These are phyloP conservation scores for Mycetomoellerius zeteki DNA, from an alignment of 1,140 invertebrate genomes.

Conservation along the genomic window DNA sequence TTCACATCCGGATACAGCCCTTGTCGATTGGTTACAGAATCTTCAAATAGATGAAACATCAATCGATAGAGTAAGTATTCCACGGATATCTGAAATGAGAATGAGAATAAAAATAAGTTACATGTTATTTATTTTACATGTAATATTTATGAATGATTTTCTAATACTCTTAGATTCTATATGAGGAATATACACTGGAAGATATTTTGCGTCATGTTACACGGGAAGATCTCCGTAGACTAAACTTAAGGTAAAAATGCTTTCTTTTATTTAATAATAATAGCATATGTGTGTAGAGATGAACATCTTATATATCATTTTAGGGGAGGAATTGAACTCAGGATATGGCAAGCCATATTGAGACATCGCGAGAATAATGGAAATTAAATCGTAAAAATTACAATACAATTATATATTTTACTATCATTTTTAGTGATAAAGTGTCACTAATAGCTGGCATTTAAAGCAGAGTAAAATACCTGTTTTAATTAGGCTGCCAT, in stretches of 20 bases:
- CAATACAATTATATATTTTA: constrained; percentile 13
- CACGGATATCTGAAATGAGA: neutral
- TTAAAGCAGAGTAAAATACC: constrained; percentile 63
- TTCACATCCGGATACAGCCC: constrained; percentile 82
- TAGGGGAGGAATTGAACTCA: constrained; percentile 88
- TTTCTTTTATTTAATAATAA: constrained; percentile 21
- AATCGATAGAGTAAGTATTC: constrained; percentile 86
- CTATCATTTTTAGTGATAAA: constrained; percentile 2
- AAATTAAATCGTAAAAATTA: neutral
- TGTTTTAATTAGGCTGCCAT: constrained; percentile 20
- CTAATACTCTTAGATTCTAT: constrained; percentile 88
- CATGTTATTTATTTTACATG: constrained; percentile 15
- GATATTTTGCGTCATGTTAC: constrained; percentile 92
- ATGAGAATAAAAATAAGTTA: constrained; percentile 19
- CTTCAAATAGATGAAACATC: constrained; percentile 88
- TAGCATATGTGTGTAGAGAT: constrained; percentile 16
- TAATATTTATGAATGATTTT: neutral
- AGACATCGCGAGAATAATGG: constrained; percentile 79
- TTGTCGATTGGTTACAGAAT: constrained; percentile 88
- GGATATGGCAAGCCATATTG: constrained; percentile 88
- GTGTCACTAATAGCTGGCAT: constrained; percentile 11
- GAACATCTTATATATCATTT: constrained; percentile 33
- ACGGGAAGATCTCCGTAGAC: constrained; percentile 91
- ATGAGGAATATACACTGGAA: constrained; percentile 93
- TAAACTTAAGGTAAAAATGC: constrained; percentile 90